Conservation (phyloP, 2,113 vertebrate species). For the Stictonetta naevosa region DNA sequence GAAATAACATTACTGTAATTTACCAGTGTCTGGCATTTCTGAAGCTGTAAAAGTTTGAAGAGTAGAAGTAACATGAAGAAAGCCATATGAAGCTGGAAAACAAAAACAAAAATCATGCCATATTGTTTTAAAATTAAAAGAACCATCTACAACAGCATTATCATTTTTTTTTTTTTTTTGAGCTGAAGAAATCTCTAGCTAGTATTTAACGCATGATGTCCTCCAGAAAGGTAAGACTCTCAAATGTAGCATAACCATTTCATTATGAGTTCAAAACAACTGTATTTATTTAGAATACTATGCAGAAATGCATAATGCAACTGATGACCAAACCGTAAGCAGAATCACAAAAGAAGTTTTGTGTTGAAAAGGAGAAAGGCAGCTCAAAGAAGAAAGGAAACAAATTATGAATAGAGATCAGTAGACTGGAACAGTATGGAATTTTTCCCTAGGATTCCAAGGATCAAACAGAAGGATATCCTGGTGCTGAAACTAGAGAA, state of each 20-base stretch:
- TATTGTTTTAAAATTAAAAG: neutral
- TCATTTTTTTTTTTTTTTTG: neutral
- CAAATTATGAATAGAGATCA: neutral
- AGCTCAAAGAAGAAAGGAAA: neutral
- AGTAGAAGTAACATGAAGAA: conserved; percentile 4
- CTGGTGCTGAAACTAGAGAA: neutral
- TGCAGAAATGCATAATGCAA: neutral
- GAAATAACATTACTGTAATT: neutral
- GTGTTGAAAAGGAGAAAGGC: neutral
- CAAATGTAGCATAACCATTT: neutral
- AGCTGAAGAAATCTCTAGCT: neutral
- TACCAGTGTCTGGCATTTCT: conserved; percentile 17
- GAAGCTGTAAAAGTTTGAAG: neutral
- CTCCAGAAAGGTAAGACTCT: neutral
- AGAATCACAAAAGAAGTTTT: neutral
- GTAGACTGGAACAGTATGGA: neutral
- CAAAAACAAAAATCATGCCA: neutral
- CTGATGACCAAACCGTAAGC: neutral
- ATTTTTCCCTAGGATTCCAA: neutral
- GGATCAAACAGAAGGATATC: neutral
- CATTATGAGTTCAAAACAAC: neutral
- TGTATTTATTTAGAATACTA: neutral
- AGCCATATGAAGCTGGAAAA: conserved; percentile 6
- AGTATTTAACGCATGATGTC: neutral
- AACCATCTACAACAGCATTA: neutral